Evolutionary conservation across 2,113 vertebrate species (phyloP), one percentile per base, ranked within the genome.

Genomic region (Platichthys flesus): DNA sequence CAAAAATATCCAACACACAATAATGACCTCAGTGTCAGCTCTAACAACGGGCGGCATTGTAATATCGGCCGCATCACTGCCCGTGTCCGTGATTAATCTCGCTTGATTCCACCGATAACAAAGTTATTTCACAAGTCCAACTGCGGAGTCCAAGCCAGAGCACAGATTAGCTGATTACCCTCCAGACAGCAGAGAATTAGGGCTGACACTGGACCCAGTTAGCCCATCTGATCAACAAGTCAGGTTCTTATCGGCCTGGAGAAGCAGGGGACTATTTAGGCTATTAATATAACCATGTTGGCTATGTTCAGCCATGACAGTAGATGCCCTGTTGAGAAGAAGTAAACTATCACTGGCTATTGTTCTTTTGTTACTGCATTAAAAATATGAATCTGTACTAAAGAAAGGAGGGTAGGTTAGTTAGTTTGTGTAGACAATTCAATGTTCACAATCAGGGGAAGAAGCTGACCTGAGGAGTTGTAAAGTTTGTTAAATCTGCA

Each of bases 1-100:
- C 23, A 14, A 86, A 84, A 59, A 67, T 73, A 68, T 51, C 63
- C 70, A 14, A 31, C 51, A 62, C 81, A 81, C 85, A 82, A 88
- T 51, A 51, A 51, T 49, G 40, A 81, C 73, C 77, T 81, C 84
- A 81, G 81, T 84, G 84, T 85, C 68, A 23, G 15, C 37, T 23
- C 61, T 13, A 64, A 81, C 70, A 82, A 79, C 71, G 80, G 66
- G 80, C 51, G 49, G 72, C 74, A 71, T 71, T 79, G 74, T 81
- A 28, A 64, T 18, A 28, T 55, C 47, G 21, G 57, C 40, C 0
- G 28, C 24, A 2, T 37, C 28, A 47, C 49, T 23, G 31, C 55
- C 23, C 28, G n/a, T 2, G 9, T 20, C 67, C 15, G 61, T 4
- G 3, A 85, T 74, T 82, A 55, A 52, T n/a, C 72, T 55, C 4